Evolutionary conservation across 2,888 invertebrate genomes (phyloP).

Genomic region (Nymphalis urticae): DNA sequence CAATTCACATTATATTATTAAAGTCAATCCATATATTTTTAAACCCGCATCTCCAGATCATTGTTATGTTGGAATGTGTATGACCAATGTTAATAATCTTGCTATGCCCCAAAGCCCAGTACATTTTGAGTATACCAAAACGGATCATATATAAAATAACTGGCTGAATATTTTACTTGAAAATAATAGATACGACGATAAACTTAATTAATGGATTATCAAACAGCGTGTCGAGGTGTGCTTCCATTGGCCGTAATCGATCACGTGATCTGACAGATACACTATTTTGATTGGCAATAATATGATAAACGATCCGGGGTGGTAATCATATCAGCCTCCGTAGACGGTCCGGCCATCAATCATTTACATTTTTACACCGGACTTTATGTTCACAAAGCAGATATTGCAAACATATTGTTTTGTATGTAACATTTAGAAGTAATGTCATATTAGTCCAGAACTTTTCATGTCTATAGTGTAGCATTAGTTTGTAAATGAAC

Average conservation of each 20-base stretch:
- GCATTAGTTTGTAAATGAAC: conserved; percentile 50
- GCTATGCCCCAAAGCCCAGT: conserved; percentile 41
- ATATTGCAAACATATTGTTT: conserved; percentile 44
- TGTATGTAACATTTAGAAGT: conserved; percentile 35
- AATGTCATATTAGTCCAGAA: conserved; percentile 37
- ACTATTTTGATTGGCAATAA: conserved; percentile 82
- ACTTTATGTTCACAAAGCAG: conserved; percentile 59
- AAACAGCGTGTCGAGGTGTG: conserved; percentile 48
- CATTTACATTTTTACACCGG: conserved; percentile 66
- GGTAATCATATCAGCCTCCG: conserved; percentile 73
- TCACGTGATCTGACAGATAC: conserved; percentile 77
- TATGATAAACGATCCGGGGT: conserved; percentile 76
- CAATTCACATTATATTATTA: conserved; percentile 61
- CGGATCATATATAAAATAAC: conserved; percentile 58
- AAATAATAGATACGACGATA: conserved; percentile 54
- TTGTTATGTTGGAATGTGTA: conserved; percentile 36
- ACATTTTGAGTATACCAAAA: conserved; percentile 56
- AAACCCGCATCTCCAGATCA: conserved; percentile 59
- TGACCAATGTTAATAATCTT: conserved; percentile 30
- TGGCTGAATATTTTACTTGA: conserved; percentile 56
- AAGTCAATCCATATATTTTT: conserved; percentile 59
- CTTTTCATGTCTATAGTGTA: conserved; percentile 48
- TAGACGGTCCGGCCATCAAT: conserved; percentile 68
- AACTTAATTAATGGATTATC: conserved; percentile 60
- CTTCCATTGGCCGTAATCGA: conserved; percentile 68